Base-by-base conservation (phyloP, 2,888 invertebrate species). In the Macrosiphum euphorbiae region DNA sequence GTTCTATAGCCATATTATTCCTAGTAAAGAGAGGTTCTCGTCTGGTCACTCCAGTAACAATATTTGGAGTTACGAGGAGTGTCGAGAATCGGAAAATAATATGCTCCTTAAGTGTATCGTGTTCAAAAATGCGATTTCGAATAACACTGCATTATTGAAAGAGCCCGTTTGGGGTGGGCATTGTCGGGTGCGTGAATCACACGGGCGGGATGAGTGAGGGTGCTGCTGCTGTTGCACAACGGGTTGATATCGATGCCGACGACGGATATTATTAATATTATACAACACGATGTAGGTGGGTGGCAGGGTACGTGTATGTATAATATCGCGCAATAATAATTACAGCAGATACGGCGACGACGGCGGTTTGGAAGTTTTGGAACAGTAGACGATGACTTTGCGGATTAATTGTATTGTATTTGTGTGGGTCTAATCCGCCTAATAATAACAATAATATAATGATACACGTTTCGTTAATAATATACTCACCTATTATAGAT, bases 361-460 rank as follows among this genome's bases (percentile, higher is more conserved):
- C 44, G 44, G 52, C 24, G 88, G 87, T 87, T 61, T 52, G n/a
- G n/a, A n/a, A n/a, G n/a, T n/a, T n/a, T n/a, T n/a, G 20, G 78
- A 92, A 92, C 88, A 78, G 88, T 50, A 88, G 52, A 92, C 88
- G 92, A 92, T 92, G 92, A 92, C 92, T 88, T 78, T 44, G 92
- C 92, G 52, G 50, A 92, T 92, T 92, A 67, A 87, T 88, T 92
- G 85, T 91, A 86, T 52, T 24, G 8, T 78, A 24, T 78, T 78
- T 78, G 78, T 78, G 85, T 87, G 50, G 1, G 87, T 84, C 4
- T 84, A 44, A 41, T 26, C 26, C 26, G 28, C 44, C 47, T 16
- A 44, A 52, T 44, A 44, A 44, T 20, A 52, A n/a, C n/a, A n/a
- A 8, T 26, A 55, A 24, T 13, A n/a, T 67, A n/a, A 67, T n/a